phyloP scores from a whole-genome alignment of 2,797 vertebrate species.

The Antennarius maculatus region DNA sequence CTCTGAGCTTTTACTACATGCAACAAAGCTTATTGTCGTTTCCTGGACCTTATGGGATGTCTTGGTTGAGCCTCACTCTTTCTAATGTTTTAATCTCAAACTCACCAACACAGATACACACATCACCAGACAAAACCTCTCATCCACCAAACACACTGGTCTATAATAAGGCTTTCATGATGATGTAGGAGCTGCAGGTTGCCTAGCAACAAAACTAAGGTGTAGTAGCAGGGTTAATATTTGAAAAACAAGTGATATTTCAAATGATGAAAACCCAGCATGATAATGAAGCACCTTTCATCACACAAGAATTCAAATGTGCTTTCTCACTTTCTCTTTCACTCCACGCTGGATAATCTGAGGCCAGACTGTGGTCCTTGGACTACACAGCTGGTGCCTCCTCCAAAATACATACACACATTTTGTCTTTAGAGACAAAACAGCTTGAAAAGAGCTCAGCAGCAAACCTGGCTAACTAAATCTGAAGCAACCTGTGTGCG shows the following conservation, averaged over 20 bases:
- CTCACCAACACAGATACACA: conserved; percentile 9
- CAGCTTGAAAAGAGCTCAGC: conserved; percentile 17
- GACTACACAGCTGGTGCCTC: conserved; percentile 24
- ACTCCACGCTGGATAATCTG: conserved; percentile 25
- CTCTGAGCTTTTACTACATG: conserved; percentile 33
- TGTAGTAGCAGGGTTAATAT: conserved; percentile 82
- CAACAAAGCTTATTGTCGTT: conserved; percentile 37
- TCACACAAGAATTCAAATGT: conserved; percentile 22
- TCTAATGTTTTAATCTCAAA: conserved; percentile 25
- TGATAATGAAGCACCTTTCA: conserved; percentile 36
- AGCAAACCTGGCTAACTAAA: conserved; percentile 24
- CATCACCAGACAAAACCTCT: conserved; percentile 39
- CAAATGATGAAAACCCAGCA: conserved; percentile 58
- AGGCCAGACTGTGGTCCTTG: conserved; percentile 36
- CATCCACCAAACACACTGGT: conserved; percentile 50
- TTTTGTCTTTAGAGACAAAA: conserved; percentile 2
- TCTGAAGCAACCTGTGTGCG: conserved; percentile 37
- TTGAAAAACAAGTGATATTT: conserved; percentile 77
- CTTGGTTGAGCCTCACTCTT: background rate
- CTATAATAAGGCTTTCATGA: conserved; percentile 71
- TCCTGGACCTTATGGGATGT: conserved; percentile 48
- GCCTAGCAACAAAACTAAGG: conserved; percentile 83
- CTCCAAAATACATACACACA: conserved; percentile 17
- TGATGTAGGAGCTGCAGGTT: conserved; percentile 72
- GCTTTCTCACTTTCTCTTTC: conserved; percentile 9